phyloP scores from a whole-genome alignment of 2,888 invertebrate species.

The Lasioglossum lativentre region DNA sequence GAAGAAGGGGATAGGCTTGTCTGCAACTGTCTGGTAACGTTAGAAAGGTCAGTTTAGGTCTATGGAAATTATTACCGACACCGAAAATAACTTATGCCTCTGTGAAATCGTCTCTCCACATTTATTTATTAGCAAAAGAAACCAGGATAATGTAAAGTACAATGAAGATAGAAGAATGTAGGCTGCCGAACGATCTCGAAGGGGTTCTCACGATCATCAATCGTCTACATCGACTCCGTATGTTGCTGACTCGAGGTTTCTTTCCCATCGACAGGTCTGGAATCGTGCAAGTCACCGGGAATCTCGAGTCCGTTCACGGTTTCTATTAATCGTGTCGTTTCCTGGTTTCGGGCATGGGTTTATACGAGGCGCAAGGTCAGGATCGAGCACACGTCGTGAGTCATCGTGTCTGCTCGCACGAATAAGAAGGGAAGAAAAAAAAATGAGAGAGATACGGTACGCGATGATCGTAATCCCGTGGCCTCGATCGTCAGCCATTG shows the following conservation, averaged over 20 bases:
- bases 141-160: not conserved
- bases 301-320: slow-evolving; percentile 8
- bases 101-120: not conserved
- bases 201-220: not conserved
- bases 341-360: not conserved
- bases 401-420: not conserved
- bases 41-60: not conserved
- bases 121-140: not conserved
- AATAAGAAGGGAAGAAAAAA: not conserved
- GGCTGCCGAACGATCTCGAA: not conserved
- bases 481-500: slow-evolving; percentile 8
- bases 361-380: not conserved
- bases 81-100: not conserved
- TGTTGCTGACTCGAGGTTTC: not conserved
- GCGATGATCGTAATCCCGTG: not conserved
- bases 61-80: not conserved
- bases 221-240: not conserved
- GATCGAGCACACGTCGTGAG: not conserved
- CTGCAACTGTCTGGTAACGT: not conserved
- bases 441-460: not conserved
- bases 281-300: slow-evolving; percentile 4
- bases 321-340: not conserved
- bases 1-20: not conserved
- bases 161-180: not conserved
- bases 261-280: not conserved